These are phyloP conservation scores for Notiomystis cincta DNA, from an alignment of 2,113 vertebrate genomes.

Conservation along the genomic window DNA sequence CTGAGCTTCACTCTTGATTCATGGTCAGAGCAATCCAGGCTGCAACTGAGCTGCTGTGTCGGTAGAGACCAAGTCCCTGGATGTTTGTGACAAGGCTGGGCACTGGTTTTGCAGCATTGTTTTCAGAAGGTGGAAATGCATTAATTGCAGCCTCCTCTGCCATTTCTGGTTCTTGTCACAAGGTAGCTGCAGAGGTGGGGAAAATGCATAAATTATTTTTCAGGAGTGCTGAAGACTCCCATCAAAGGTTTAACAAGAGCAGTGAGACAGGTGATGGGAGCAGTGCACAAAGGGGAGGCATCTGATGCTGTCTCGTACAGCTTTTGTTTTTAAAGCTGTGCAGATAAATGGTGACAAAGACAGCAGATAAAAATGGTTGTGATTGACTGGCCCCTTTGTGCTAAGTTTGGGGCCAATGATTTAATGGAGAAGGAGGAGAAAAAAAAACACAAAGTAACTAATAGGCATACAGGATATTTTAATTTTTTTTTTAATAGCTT, in stretches of 20 bases:
- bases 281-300: constrained; percentile 39
- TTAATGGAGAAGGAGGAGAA: not conserved
- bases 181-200: constrained; percentile 53
- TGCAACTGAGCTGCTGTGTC: not conserved
- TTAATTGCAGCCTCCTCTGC: constrained; percentile 19
- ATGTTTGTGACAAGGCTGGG: not conserved
- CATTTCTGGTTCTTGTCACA: constrained; percentile 36
- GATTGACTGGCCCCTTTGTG: constrained; percentile 54
- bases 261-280: constrained; percentile 48
- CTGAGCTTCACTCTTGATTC: not conserved
- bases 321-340: constrained; percentile 38
- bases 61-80: not conserved
- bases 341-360: constrained; percentile 9
- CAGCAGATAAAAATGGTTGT: constrained; percentile 24
- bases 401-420: not conserved
- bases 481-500: not conserved
- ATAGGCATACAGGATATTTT: not conserved
- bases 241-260: constrained; percentile 26
- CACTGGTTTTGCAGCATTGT: not conserved
- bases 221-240: constrained; percentile 7
- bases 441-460: not conserved
- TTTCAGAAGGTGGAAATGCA: not conserved
- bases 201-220: constrained; percentile 43
- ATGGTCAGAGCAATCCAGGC: not conserved
- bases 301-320: not conserved